These are phyloP conservation scores for Stictonetta naevosa DNA, from an alignment of 2,113 vertebrate species.

Conservation along the genomic window DNA sequence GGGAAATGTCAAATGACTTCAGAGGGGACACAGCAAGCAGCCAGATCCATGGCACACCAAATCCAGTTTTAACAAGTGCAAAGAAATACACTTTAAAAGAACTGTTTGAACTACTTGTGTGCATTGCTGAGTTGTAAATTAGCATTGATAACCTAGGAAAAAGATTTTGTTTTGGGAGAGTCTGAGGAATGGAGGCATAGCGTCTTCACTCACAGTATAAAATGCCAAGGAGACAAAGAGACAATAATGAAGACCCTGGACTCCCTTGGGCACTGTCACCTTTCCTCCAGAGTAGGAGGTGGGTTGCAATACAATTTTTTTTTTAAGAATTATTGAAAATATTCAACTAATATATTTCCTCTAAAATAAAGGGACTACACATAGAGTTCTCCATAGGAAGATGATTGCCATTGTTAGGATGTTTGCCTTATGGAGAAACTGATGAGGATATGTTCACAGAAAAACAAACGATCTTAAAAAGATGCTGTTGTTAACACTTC, in stretches of 20 bases:
- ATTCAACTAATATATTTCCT: neutral
- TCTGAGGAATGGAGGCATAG: neutral
- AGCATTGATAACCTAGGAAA: neutral
- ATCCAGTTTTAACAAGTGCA: neutral
- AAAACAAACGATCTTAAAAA: neutral
- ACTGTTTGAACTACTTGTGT: neutral
- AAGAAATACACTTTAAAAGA: neutral
- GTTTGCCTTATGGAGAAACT: neutral
- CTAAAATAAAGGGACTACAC: neutral
- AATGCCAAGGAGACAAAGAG: neutral
- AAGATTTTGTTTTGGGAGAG: neutral
- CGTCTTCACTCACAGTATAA: neutral
- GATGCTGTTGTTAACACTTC: neutral
- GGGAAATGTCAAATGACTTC: neutral
- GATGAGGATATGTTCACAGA: neutral
- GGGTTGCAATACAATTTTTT: neutral
- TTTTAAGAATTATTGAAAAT: neutral
- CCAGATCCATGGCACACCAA: neutral
- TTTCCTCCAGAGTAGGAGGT: neutral
- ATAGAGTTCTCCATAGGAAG: neutral
- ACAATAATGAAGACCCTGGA: neutral
- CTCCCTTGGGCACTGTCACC: neutral
- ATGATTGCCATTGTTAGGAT: neutral
- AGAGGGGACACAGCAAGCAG: neutral
- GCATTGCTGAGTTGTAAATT: neutral